These are phyloP conservation scores for Yasuhikotakia modesta DNA, from an alignment of 2,797 vertebrate genomes.

Conservation along the genomic window DNA sequence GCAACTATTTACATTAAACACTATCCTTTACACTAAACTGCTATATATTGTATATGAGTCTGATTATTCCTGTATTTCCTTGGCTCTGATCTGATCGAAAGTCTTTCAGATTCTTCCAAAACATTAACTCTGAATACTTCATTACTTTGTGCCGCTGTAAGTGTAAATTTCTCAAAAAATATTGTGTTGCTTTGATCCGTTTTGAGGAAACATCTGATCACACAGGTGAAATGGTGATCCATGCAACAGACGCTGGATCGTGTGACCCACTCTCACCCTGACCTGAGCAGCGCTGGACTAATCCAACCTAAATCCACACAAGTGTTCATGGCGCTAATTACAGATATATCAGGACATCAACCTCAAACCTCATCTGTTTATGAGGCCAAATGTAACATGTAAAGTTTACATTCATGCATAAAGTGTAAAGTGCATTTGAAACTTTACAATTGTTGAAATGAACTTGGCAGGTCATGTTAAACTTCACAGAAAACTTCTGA, in stretches of 20 bases:
- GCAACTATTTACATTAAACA: not conserved
- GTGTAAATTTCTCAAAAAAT: not conserved
- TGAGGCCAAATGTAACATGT: slow-evolving; percentile 10
- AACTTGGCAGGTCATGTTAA: not conserved
- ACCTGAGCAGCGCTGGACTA: slow-evolving; percentile 60
- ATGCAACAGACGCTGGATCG: slow-evolving; percentile 66
- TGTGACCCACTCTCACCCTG: slow-evolving; percentile 61
- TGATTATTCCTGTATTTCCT: not conserved
- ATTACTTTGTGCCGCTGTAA: no score
- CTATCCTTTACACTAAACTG: not conserved
- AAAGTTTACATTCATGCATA: no score
- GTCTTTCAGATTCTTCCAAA: not conserved
- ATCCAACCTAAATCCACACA: slow-evolving; percentile 76
- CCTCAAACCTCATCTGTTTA: slow-evolving; percentile 17
- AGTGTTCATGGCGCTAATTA: slow-evolving; percentile 21
- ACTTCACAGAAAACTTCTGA: slow-evolving; percentile 10
- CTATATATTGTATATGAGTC: not conserved
- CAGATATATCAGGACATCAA: slow-evolving; percentile 38
- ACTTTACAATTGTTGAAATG: not conserved
- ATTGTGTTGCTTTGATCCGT: not conserved
- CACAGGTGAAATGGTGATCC: not conserved
- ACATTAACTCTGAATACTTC: not conserved
- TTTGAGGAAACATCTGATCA: not conserved
- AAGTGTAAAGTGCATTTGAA: not conserved
- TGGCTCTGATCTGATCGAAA: no score